Evolutionary conservation across 2,888 invertebrate species (phyloP), one percentile per base, ranked within the genome.

Genomic region (Euproctis similis): DNA sequence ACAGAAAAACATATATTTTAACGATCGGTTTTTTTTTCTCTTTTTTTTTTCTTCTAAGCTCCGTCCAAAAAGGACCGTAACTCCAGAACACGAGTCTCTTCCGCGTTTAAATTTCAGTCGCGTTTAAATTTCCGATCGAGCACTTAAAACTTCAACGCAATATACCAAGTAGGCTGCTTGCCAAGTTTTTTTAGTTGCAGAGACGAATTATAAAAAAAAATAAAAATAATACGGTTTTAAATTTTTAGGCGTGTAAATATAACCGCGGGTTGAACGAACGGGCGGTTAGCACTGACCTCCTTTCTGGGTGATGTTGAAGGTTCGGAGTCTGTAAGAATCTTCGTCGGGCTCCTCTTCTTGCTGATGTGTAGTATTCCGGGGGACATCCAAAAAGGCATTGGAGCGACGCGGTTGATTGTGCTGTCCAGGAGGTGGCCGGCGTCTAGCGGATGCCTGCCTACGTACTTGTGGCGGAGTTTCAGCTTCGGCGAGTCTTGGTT

Each of bases 231-330:
- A n/a, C n/a, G n/a, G n/a, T n/a, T n/a, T 52, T 48, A 49, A 61
- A 65, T 60, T 63, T 64, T 62, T 58, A 58, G 58, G 43, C 42
- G 58, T 36, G 56, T 66, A 71, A 65, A 70, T 70, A 64, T 69
- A 74, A 68, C 50, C 28, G 38, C 54, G 60, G 80, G 71, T n/a
- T 80, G 70, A 80, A 81, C 63, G 78, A 60, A 67, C 80, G 58
- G 42, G 34, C n/a, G n/a, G n/a, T 38, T 62, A 68, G 70, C 73
- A 82, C 81, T 81, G 76, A 89, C 88, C 88, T 90, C 94, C 94
- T 89, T 97, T 97, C 56, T 92, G 89, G 55, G 96, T 93, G 80
- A 92, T 92, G 81, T 94, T 94, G 87, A 98, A 98, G 49, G 95
- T 95, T 57, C 97, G 88, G 57, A 97, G 89, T 45, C 96, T 88